These are phyloP conservation scores for Corythaixoides concolor DNA, from an alignment of 2,113 vertebrate species.

Conservation along the genomic window DNA sequence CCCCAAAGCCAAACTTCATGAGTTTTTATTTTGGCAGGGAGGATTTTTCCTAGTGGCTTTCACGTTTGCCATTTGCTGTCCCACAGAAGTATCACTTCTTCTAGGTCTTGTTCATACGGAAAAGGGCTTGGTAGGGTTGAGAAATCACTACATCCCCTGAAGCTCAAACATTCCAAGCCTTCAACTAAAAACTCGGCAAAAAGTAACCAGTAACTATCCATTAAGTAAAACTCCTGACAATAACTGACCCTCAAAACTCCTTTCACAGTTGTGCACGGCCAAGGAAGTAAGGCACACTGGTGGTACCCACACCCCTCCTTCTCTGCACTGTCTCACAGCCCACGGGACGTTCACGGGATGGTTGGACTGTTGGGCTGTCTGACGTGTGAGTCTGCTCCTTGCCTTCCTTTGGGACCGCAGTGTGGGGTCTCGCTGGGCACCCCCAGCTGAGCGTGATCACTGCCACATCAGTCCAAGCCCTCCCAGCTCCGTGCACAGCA, in stretches of 20 bases:
- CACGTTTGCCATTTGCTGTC: neutral
- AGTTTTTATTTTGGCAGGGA: neutral
- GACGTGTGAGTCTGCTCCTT: too few relatives aligned
- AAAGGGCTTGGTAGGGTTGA: neutral
- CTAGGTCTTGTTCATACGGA: neutral
- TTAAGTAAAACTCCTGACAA: neutral
- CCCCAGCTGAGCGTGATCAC: accelerated
- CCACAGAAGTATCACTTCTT: neutral
- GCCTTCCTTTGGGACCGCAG: accelerated
- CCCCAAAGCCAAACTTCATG: neutral
- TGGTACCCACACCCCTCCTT: neutral
- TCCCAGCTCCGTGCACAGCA: neutral
- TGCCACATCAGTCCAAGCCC: neutral
- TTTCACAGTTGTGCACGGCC: neutral
- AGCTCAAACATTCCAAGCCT: neutral
- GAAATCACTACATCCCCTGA: neutral
- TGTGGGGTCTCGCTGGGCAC: neutral
- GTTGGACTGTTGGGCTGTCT: neutral
- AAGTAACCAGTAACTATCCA: neutral
- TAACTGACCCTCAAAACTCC: neutral
- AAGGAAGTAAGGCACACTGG: neutral
- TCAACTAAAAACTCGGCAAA: neutral
- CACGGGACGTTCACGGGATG: accelerated
- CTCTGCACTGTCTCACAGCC: neutral
- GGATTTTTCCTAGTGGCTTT: neutral